A percentile compares a stretch with the other conserved stretches of the same genome.
Evolutionary conservation across 2,888 invertebrate genomes (phyloP).

Genomic region (Dasysyrphus tricinctus): DNA sequence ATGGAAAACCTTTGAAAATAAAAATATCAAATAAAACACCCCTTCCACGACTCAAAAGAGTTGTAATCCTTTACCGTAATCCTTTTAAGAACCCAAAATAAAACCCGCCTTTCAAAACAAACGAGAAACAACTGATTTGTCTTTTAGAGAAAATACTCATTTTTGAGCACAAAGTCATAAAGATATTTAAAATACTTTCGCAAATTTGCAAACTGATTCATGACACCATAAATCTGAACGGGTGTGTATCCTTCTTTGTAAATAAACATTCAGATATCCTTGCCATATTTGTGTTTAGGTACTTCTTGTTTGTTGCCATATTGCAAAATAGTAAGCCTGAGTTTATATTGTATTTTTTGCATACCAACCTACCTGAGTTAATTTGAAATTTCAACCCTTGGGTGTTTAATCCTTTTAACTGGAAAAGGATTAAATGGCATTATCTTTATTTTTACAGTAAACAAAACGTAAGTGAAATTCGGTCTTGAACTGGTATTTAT

Average conservation of each 20-base stretch:
- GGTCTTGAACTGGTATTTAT: slow-evolving; percentile 54
- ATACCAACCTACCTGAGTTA: slow-evolving; percentile 2
- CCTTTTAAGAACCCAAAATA: slow-evolving; percentile 83
- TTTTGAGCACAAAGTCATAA: slow-evolving; percentile 26
- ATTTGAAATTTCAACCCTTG: slow-evolving; percentile 50
- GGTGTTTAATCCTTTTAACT: slow-evolving; percentile 78
- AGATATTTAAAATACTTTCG: slow-evolving; percentile 11
- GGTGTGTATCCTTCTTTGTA: slow-evolving; percentile 20
- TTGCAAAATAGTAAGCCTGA: not conserved
- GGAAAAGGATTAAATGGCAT: slow-evolving; percentile 80
- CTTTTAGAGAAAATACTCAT: slow-evolving; percentile 6
- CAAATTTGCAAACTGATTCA: slow-evolving; percentile 63
- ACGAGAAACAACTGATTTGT: not conserved
- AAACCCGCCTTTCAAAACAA: slow-evolving; percentile 80
- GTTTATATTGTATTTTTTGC: not conserved
- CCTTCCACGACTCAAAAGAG: slow-evolving; percentile 72
- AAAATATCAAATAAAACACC: slow-evolving; percentile 59
- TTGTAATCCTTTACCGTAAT: slow-evolving; percentile 83
- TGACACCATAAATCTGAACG: slow-evolving; percentile 58
- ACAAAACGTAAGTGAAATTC: slow-evolving; percentile 75
- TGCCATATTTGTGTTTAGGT: not conserved
- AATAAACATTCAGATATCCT: not conserved
- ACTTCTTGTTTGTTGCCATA: not conserved
- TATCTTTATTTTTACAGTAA: slow-evolving; percentile 82
- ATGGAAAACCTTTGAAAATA: slow-evolving; percentile 41